phyloP scores from a whole-genome alignment of 2,888 invertebrate genomes.

The Morpho achilles region DNA sequence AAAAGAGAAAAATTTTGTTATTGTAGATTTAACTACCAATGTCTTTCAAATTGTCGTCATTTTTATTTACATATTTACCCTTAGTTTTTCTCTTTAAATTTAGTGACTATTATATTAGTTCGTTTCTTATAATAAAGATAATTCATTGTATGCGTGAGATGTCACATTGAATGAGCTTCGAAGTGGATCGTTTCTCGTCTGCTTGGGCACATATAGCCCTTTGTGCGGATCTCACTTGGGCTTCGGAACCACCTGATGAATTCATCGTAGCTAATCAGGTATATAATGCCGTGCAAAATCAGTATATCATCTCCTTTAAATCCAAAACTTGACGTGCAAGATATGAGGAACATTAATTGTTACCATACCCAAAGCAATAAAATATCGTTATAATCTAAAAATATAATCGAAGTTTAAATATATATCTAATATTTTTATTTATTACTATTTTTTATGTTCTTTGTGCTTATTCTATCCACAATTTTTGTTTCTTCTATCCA shows the following conservation, averaged over 20 bases:
- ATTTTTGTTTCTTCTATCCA: too few species aligned
- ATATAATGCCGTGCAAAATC: constrained; percentile 17
- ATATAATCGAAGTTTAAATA: too few species aligned
- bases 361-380: too few species aligned
- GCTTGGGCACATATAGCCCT: constrained; percentile 76
- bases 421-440: too few species aligned
- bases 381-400: too few species aligned
- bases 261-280: constrained; percentile 74
- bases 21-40: constrained; percentile 73
- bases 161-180: constrained; percentile 78
- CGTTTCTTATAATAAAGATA: constrained; percentile 62
- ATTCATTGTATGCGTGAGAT: constrained; percentile 68
- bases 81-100: constrained; percentile 66
- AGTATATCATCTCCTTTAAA: too few species aligned
- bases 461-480: too few species aligned
- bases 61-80: constrained; percentile 73
- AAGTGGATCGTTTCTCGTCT: constrained; percentile 70
- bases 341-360: too few species aligned
- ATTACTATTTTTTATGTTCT: too few species aligned
- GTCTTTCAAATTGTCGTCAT: constrained; percentile 75
- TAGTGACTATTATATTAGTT: constrained; percentile 69
- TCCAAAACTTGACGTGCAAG: too few species aligned
- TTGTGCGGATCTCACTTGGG: constrained; percentile 76
- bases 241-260: constrained; percentile 69
- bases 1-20: constrained; percentile 75